Evolutionary conservation across 1,140 invertebrate genomes (phyloP), one percentile per base, ranked within the genome.

Genomic region (Leptinotarsa lineolata): DNA sequence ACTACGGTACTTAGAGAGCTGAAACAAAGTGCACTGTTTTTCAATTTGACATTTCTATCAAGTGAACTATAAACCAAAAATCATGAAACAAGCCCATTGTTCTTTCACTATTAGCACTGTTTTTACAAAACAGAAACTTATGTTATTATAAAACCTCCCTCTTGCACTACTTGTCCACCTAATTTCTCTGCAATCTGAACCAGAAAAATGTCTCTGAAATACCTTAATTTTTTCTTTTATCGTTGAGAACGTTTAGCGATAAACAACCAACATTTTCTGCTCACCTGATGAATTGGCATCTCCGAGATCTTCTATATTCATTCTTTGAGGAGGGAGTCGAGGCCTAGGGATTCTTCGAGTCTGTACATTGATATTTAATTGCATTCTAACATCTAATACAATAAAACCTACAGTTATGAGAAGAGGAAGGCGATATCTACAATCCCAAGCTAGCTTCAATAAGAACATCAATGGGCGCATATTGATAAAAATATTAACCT

Each of bases 331-430:
- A 11, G 72, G 64, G 4, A 16, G 48, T 20, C 74, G 65, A 4
- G 75, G 72, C 61, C 77, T 73, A 12, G 78, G 75, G 15, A 81
- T 77, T 68, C 80, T 73, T 48, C 78, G 72, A 61, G 80, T 79
- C 68, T 87, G 84, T 63, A 88, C 84, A 63, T 86, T 87, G 22
- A 88, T 86, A 75, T 88, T 86, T 15, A 88, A 83, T 74, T 87
- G 86, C 78, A 87, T 82, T 21, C 86, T 81, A 13, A 88, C 84
- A 72, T 88, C 86, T 76, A 87, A 83, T 0, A 84, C 82, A 74
- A 88, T 83, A 75, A 87, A 87, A 22, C 83, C 84, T 48, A 86
- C 83, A 6, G 85, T 85, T 21, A 88, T 84, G 20, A 88, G 74
- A 13, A 87, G 77, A 4, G 87, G 87, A 66, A 88, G 81, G 20